A percentile compares a stretch with the other conserved stretches of the same genome.
Conservation (phyloP, 2,888 invertebrate species). For the Timema podura region DNA sequence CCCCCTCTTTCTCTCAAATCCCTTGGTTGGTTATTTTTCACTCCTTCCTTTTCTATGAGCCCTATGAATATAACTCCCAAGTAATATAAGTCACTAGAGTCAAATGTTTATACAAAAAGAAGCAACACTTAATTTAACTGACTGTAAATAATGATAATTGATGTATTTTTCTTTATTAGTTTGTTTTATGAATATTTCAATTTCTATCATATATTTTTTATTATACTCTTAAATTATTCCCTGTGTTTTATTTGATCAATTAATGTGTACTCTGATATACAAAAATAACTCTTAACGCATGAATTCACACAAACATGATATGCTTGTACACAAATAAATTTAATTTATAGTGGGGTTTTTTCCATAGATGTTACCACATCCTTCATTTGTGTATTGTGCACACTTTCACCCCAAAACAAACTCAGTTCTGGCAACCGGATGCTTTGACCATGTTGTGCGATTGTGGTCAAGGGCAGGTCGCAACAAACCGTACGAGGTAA, state of each 20-base stretch:
- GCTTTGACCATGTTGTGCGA: conserved; percentile 61
- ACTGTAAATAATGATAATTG: neutral
- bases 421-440: conserved; percentile 56
- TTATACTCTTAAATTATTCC: conserved; percentile 2
- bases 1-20: no score
- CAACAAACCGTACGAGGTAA: conserved; percentile 25
- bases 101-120: neutral
- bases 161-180: conserved; percentile 7
- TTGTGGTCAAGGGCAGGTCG: conserved; percentile 49
- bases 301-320: neutral
- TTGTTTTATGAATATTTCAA: neutral
- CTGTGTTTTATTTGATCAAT: no score
- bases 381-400: conserved; percentile 64
- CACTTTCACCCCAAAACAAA: conserved; percentile 50
- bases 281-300: neutral
- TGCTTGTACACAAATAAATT: neutral
- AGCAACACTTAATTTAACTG: neutral
- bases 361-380: conserved; percentile 58
- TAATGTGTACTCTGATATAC: no score
- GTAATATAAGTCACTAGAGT: no score
- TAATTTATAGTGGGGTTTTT: conserved; percentile 7
- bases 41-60: no score
- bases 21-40: no score
- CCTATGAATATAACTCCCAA: no score
- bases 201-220: neutral